phyloP scores from a whole-genome alignment of 2,113 vertebrate species.

The Perca fluviatilis region DNA sequence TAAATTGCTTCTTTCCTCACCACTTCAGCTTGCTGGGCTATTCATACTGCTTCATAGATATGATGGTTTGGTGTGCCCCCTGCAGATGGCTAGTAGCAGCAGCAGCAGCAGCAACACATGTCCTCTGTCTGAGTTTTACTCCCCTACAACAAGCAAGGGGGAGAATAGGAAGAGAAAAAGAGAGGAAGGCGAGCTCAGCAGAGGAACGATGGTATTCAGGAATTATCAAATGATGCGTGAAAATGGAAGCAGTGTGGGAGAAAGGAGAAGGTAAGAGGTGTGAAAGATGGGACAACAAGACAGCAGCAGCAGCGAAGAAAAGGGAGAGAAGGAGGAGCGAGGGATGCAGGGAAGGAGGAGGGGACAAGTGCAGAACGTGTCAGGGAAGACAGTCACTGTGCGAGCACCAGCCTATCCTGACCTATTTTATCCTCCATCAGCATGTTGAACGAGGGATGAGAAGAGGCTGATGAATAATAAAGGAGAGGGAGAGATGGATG shows the following conservation, averaged over 20 bases:
- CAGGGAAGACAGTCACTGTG: conserved; percentile 62
- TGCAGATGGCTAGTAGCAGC: conserved; percentile 12
- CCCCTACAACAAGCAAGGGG: neutral
- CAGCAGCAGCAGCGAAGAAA: conserved; percentile 13
- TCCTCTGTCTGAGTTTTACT: conserved; percentile 38
- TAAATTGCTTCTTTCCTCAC: neutral
- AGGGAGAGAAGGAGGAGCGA: neutral
- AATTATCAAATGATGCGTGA: neutral
- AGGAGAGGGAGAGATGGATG: conserved; percentile 75
- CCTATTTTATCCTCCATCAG: conserved; percentile 81
- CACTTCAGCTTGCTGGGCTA: neutral
- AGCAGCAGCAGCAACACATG: conserved; percentile 30
- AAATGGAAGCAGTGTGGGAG: neutral
- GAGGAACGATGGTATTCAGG: conserved; percentile 5
- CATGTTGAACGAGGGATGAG: conserved; percentile 67
- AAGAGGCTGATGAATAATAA: conserved; percentile 78
- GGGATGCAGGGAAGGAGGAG: conserved; percentile 25
- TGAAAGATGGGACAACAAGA: conserved; percentile 10
- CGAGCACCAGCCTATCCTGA: conserved; percentile 66
- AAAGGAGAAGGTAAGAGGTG: neutral
- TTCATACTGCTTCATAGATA: neutral
- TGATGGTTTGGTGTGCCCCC: conserved; percentile 15
- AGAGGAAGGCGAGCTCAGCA: neutral
- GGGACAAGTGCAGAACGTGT: conserved; percentile 50
- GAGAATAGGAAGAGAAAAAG: neutral